A percentile compares a stretch with the other conserved stretches of the same genome.
These are phyloP conservation scores for Arrhopalites spinosus DNA, from an alignment of 2,888 invertebrate species.

Conservation along the genomic window DNA sequence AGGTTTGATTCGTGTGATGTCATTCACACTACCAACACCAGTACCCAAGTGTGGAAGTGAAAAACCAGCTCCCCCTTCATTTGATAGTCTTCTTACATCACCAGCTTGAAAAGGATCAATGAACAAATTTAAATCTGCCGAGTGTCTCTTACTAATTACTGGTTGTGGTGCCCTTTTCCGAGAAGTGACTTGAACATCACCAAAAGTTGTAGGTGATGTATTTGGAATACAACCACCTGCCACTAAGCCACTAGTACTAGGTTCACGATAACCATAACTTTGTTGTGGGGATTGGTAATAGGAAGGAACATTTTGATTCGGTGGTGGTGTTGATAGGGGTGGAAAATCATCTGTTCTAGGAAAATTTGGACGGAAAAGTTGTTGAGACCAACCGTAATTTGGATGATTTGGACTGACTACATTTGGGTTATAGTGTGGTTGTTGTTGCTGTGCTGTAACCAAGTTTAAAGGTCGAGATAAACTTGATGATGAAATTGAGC, in stretches of 20 bases:
- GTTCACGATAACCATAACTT: not conserved
- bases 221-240: no score
- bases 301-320: slow-evolving; percentile 23
- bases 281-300: not conserved
- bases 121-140: slow-evolving; percentile 44
- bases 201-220: slow-evolving; percentile 10
- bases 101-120: slow-evolving; percentile 18
- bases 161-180: not conserved
- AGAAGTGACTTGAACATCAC: slow-evolving; percentile 6
- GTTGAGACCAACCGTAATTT: slow-evolving; percentile 46
- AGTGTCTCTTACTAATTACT: slow-evolving; percentile 43
- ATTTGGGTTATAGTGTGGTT: not conserved
- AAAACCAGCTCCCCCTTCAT: not conserved
- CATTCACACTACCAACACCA: not conserved
- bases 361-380: slow-evolving; percentile 38
- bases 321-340: slow-evolving; percentile 1
- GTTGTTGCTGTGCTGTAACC: not conserved
- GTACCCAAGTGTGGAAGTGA: not conserved
- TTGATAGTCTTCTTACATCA: not conserved
- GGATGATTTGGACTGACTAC: not conserved
- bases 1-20: not conserved
- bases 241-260: not conserved
- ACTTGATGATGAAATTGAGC: not conserved
- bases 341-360: slow-evolving; percentile 29
- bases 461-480: not conserved